Evolutionary conservation across 2,888 invertebrate genomes (phyloP).

Genomic region (Pegoplata infirma): DNA sequence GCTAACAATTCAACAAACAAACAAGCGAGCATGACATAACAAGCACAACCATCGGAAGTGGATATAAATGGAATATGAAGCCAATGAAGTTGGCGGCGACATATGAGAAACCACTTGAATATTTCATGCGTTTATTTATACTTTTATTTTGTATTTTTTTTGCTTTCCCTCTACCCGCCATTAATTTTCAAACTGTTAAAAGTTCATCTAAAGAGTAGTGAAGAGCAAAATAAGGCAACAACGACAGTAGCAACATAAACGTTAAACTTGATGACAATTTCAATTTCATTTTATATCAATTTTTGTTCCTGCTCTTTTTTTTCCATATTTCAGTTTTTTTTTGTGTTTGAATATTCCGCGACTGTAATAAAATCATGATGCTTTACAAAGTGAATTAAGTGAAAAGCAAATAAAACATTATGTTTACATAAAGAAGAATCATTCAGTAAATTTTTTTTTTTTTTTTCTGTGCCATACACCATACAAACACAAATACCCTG

Average conservation of each 20-base stretch:
- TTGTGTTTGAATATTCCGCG: too few species aligned
- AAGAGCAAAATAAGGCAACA: slow-evolving; percentile 19
- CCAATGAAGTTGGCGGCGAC: slow-evolving; percentile 61
- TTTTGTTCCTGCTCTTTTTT: not conserved
- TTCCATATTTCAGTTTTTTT: slow-evolving; percentile 11
- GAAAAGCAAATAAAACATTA: slow-evolving; percentile 71
- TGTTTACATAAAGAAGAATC: slow-evolving; percentile 55
- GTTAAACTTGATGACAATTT: slow-evolving; percentile 55
- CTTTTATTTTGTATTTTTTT: not conserved
- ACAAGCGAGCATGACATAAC: slow-evolving; percentile 37
- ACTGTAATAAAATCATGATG: slow-evolving; percentile 59
- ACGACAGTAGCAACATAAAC: slow-evolving; percentile 2
- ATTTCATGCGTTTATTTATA: slow-evolving; percentile 53
- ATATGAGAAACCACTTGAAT: slow-evolving; percentile 64
- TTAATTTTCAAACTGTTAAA: slow-evolving; percentile 7
- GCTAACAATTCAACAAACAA: slow-evolving; percentile 50
- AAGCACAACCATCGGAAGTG: slow-evolving; percentile 49
- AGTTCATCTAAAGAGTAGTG: not conserved
- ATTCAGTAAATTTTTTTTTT: too few species aligned
- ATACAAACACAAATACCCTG: not conserved
- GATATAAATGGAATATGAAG: slow-evolving; percentile 60
- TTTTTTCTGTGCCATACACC: not conserved
- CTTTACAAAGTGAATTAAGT: slow-evolving; percentile 74
- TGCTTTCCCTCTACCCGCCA: not conserved
- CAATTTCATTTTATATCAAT: slow-evolving; percentile 48